Evolutionary conservation across 2,113 vertebrate species (phyloP).

Genomic region (Tiliqua scincoides): DNA sequence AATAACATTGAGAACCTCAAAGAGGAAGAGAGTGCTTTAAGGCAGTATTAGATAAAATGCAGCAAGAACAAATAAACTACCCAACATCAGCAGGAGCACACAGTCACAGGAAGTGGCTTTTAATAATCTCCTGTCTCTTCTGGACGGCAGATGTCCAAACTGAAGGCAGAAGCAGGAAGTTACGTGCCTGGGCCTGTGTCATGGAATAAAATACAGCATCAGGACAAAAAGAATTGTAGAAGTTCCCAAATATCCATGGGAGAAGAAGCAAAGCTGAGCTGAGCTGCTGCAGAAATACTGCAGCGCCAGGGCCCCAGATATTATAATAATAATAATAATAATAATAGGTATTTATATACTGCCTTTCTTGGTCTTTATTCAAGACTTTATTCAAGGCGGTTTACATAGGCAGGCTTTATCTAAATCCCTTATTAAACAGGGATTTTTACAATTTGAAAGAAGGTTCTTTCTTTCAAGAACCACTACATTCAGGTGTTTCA

Average conservation of each 20-base stretch:
- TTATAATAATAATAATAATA: no score
- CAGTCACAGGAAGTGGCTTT: conserved; percentile 41
- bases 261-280: background rate
- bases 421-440: no score
- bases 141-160: conserved; percentile 18
- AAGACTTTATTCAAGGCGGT: no score
- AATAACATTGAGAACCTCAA: background rate
- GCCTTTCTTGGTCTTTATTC: no score
- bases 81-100: background rate
- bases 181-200: fast-evolving
- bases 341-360: no score
- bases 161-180: conserved; percentile 23
- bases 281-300: background rate
- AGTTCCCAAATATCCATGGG: background rate
- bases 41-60: conserved; percentile 45
- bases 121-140: conserved; percentile 22
- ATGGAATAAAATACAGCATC: background rate
- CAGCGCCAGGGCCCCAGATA: background rate
- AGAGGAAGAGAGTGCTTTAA: conserved; percentile 22
- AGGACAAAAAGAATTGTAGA: background rate
- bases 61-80: background rate
- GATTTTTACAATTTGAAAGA: no score
- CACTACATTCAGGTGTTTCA: no score
- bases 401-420: no score
- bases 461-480: no score